A percentile compares a stretch with the other conserved stretches of the same genome.
These are phyloP conservation scores for Hozukius guyotensis DNA, from an alignment of 2,797 vertebrate genomes.

Conservation along the genomic window DNA sequence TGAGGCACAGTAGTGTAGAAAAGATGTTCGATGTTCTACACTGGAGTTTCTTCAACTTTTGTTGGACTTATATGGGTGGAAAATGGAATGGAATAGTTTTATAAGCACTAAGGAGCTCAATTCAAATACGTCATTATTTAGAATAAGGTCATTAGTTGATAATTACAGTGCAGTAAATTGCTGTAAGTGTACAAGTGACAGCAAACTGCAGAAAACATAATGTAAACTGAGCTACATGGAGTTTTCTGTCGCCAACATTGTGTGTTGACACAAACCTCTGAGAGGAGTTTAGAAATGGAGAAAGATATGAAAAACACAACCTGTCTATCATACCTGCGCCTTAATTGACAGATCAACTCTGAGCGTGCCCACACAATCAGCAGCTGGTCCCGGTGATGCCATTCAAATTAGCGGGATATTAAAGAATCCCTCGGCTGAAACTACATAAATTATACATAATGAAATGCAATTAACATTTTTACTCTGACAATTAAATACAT, in stretches of 20 bases:
- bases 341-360: slow-evolving; percentile 75
- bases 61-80: neutral
- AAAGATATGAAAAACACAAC: slow-evolving; percentile 51
- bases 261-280: slow-evolving; percentile 24
- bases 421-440: slow-evolving; percentile 78
- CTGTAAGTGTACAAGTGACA: neutral
- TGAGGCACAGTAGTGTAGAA: neutral
- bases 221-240: neutral
- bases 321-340: slow-evolving; percentile 65
- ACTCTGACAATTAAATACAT: slow-evolving; percentile 80
- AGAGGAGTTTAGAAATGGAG: slow-evolving; percentile 40
- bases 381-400: slow-evolving; percentile 65
- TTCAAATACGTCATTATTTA: neutral
- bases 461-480: slow-evolving; percentile 84
- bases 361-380: slow-evolving; percentile 66
- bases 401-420: slow-evolving; percentile 79
- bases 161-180: neutral
- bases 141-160: neutral
- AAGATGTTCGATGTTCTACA: neutral
- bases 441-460: slow-evolving; percentile 82
- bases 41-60: neutral
- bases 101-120: neutral
- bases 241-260: slow-evolving; percentile 9
- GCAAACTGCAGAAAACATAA: neutral
- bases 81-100: neutral